Evolutionary conservation across 2,113 vertebrate genomes (phyloP).

Genomic region (Macquaria australasica): DNA sequence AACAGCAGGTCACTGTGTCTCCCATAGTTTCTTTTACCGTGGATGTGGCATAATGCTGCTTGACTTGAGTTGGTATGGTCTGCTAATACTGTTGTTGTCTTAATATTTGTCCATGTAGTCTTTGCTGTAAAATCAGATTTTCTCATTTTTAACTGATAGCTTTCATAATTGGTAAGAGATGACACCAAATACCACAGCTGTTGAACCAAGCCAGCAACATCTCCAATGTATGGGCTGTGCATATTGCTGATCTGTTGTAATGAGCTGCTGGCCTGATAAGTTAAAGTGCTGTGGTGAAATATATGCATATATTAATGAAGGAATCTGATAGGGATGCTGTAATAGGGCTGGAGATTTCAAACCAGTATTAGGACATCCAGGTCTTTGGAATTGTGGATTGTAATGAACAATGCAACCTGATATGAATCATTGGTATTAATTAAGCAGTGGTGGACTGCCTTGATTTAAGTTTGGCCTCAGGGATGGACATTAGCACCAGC

Average conservation of each 20-base stretch:
- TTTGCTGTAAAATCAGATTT: background rate
- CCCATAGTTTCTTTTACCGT: background rate
- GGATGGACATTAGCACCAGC: too few relatives aligned
- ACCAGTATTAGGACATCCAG: background rate
- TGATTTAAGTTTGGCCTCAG: background rate
- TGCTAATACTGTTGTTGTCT: background rate
- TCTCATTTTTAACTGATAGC: background rate
- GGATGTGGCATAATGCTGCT: background rate
- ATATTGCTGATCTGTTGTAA: background rate
- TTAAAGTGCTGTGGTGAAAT: background rate
- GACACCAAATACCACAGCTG: background rate
- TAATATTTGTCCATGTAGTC: background rate
- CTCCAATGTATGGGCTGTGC: background rate
- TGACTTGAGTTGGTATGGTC: background rate
- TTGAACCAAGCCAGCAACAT: background rate
- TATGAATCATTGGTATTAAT: background rate
- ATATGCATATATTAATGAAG: constrained; percentile 1
- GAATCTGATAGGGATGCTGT: background rate
- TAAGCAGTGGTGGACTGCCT: background rate
- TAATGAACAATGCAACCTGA: background rate
- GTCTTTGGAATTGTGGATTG: background rate
- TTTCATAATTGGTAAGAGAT: background rate
- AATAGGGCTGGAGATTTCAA: background rate
- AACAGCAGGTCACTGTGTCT: background rate
- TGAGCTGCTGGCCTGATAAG: too few relatives aligned